Evolutionary conservation across 2,113 vertebrate species (phyloP).

Genomic region (Phrynosoma platyrhinos): DNA sequence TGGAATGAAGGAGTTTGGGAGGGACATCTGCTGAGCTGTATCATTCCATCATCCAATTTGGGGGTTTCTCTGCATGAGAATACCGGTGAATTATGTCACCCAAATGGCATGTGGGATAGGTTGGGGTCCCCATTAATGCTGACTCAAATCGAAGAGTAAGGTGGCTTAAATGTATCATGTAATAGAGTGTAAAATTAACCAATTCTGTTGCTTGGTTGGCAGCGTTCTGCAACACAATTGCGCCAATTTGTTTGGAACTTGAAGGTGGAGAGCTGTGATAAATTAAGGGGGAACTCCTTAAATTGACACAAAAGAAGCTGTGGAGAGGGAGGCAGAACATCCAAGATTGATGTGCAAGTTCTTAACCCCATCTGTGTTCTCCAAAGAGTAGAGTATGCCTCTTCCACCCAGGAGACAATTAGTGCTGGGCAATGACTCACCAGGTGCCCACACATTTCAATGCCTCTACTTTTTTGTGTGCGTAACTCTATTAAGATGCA

Average conservation of each 20-base stretch:
- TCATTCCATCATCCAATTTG: constrained; percentile 29
- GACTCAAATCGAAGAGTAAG: constrained; percentile 4
- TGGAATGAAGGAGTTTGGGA: neutral
- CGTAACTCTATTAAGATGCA: neutral
- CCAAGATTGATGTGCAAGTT: neutral
- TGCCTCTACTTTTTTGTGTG: neutral
- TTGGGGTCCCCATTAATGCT: constrained; percentile 33
- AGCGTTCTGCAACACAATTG: neutral
- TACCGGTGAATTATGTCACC: constrained; percentile 29
- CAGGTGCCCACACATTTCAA: neutral
- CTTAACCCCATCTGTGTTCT: neutral
- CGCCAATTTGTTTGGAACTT: fast-evolving
- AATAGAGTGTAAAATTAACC: constrained; percentile 11
- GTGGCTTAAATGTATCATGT: constrained; percentile 16
- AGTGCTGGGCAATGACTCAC: neutral
- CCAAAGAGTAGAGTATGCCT: neutral
- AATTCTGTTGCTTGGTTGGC: neutral
- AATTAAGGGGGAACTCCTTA: neutral
- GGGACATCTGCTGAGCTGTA: neutral
- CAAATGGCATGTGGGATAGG: neutral
- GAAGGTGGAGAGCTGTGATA: neutral
- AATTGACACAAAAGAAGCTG: neutral
- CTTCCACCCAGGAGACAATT: neutral
- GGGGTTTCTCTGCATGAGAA: constrained; percentile 38
- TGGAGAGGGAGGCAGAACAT: neutral